Conservation (phyloP, 2,797 vertebrate species). For the Lacerta bilineata region DNA sequence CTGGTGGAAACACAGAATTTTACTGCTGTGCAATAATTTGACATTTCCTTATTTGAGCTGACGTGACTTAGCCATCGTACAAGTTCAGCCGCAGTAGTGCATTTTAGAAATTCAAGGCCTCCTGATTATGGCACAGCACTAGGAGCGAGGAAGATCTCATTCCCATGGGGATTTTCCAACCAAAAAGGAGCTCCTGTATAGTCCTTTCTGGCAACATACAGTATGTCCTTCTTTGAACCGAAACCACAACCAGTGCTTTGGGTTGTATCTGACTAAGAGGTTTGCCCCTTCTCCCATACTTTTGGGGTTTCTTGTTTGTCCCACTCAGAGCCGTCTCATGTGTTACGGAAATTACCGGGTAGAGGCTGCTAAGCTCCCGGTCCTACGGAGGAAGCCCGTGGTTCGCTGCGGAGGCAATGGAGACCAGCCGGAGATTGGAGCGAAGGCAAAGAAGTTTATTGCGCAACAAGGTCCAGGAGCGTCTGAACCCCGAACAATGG, state of each 20-base stretch:
- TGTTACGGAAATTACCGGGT: too few relatives aligned
- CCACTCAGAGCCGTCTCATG: too few relatives aligned
- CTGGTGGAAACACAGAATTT: neutral
- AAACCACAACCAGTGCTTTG: neutral
- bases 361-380: too few relatives aligned
- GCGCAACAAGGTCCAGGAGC: too few relatives aligned
- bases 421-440: too few relatives aligned
- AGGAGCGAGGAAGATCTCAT: neutral
- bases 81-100: neutral
- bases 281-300: too few relatives aligned
- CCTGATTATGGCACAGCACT: neutral
- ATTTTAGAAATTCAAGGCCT: neutral
- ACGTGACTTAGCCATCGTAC: neutral
- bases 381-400: too few relatives aligned
- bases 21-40: neutral
- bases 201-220: neutral
- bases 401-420: too few relatives aligned
- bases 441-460: too few relatives aligned
- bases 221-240: neutral
- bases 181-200: neutral
- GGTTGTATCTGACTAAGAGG: neutral
- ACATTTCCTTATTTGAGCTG: neutral
- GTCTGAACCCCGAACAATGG: too few relatives aligned
- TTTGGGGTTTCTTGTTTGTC: too few relatives aligned
- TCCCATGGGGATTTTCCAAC: neutral